Percentiles rank a stretch among this genome's conserved stretches.
phyloP scores from a whole-genome alignment of 2,113 vertebrate genomes.

The Archocentrus centrarchus region DNA sequence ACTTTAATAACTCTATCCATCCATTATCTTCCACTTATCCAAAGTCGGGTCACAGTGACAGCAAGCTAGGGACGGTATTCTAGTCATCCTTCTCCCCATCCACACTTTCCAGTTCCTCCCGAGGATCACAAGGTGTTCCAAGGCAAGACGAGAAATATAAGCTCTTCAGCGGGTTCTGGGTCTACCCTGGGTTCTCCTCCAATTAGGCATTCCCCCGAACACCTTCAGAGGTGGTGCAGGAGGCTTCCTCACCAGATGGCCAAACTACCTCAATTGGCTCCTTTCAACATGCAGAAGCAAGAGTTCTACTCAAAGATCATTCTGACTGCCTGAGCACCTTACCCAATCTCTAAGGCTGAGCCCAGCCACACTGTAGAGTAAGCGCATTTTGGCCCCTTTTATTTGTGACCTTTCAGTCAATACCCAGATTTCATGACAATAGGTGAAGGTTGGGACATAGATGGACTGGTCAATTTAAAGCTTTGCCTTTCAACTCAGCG shows the following conservation, averaged over 20 bases:
- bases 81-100: not conserved
- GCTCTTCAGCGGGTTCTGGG: not conserved
- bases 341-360: no score
- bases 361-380: no score
- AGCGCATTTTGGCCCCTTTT: no score
- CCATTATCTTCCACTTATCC: not conserved
- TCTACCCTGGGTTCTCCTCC: not conserved
- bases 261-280: not conserved
- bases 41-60: not conserved
- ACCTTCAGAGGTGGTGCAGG: not conserved
- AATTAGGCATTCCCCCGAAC: not conserved
- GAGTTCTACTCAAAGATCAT: not conserved
- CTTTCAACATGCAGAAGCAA: not conserved
- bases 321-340: no score
- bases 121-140: not conserved
- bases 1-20: not conserved
- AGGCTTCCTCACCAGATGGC: fast-evolving
- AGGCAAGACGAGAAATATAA: not conserved
- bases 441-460: no score
- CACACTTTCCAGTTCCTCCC: not conserved
- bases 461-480: no score
- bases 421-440: no score
- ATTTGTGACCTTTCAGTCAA: no score
- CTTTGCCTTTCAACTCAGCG: no score
- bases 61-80: not conserved